Evolutionary conservation across 2,113 vertebrate genomes (phyloP).

Genomic region (Stegostoma tigrinum): DNA sequence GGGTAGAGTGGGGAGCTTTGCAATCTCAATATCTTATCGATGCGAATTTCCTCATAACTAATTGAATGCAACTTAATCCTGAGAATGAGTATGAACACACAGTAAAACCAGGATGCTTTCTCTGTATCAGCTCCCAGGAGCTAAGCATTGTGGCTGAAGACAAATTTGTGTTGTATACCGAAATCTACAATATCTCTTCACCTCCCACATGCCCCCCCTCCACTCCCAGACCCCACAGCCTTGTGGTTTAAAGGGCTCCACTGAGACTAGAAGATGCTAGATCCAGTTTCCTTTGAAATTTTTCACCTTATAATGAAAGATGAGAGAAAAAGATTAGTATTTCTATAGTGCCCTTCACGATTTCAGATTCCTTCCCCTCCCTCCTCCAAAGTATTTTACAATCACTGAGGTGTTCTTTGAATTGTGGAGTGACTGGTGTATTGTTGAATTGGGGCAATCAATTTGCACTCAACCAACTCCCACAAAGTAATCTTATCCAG

Average conservation of each 20-base stretch:
- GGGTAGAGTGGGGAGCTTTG: too few relatives aligned
- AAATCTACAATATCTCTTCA: too few relatives aligned
- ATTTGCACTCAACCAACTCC: not conserved
- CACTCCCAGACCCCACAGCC: not conserved
- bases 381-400: not conserved
- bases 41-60: not conserved
- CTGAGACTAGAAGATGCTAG: not conserved
- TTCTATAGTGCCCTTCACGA: not conserved
- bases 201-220: too few relatives aligned
- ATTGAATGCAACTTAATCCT: not conserved
- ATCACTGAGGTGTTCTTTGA: not conserved
- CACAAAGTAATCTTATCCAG: not conserved
- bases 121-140: not conserved
- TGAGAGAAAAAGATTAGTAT: not conserved
- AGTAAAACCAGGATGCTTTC: conserved; percentile 9
- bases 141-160: not conserved
- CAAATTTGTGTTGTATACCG: too few relatives aligned
- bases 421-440: not conserved
- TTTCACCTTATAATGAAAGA: not conserved
- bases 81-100: not conserved
- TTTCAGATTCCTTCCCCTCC: not conserved
- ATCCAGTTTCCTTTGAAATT: not conserved
- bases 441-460: not conserved
- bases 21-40: not conserved
- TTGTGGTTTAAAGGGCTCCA: not conserved